These are phyloP conservation scores for Garrulus glandarius DNA, from an alignment of 2,797 vertebrate species.

Conservation along the genomic window DNA sequence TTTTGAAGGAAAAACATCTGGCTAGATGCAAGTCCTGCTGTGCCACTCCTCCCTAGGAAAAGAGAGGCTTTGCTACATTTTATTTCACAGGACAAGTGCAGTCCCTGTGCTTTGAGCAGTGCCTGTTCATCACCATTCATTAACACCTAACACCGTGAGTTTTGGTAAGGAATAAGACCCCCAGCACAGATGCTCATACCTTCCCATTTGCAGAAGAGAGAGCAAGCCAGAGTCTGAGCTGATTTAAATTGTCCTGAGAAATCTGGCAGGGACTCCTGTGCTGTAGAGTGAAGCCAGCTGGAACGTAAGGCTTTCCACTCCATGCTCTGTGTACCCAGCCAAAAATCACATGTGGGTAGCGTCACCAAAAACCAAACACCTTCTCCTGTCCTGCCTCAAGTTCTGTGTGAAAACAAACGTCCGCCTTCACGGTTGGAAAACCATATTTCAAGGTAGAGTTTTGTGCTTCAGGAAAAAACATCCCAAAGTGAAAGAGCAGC, in stretches of 20 bases:
- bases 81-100: neutral
- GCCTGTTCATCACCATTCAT: neutral
- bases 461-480: conserved; percentile 11
- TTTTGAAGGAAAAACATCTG: neutral
- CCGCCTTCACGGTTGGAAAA: neutral
- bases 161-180: neutral
- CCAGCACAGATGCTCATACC: neutral
- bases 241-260: conserved; percentile 34
- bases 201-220: neutral
- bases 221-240: neutral
- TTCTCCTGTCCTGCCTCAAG: conserved; percentile 28
- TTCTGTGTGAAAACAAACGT: conserved; percentile 25
- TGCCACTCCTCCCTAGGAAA: neutral
- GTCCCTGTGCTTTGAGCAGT: neutral
- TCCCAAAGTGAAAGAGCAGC: conserved; percentile 8
- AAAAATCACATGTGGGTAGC: conserved; percentile 35
- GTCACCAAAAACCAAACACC: conserved; percentile 11
- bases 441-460: conserved; percentile 8
- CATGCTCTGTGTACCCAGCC: neutral
- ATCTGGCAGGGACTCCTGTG: neutral
- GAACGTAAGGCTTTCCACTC: conserved; percentile 2
- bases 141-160: neutral
- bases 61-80: neutral
- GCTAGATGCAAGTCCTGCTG: neutral
- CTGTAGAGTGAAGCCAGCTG: conserved; percentile 31